Conservation (phyloP, 2,797 vertebrate genomes). For the Sternotherus odoratus region DNA sequence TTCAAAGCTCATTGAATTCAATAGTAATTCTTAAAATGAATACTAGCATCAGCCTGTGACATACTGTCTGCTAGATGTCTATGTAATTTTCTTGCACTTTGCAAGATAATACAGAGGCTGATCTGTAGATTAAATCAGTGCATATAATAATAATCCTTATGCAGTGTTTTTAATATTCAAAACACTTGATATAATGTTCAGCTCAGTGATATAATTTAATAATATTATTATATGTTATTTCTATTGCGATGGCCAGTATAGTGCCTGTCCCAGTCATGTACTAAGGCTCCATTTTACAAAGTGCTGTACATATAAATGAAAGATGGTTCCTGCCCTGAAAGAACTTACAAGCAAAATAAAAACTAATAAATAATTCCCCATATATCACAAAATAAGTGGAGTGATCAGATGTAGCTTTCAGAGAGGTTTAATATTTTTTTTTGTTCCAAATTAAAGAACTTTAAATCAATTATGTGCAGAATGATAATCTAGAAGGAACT, state of each 20-base stretch:
- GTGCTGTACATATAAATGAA: background rate
- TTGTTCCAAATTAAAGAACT: background rate
- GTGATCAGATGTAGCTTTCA: background rate
- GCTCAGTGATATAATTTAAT: background rate
- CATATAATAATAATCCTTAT: background rate
- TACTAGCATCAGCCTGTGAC: background rate
- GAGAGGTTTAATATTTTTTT: background rate
- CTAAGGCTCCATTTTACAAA: background rate
- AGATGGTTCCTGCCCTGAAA: background rate
- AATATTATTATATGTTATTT: background rate
- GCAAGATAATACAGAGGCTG: background rate
- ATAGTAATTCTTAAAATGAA: background rate
- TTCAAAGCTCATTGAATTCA: background rate
- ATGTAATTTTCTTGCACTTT: background rate
- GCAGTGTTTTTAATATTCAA: background rate
- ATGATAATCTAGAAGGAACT: background rate
- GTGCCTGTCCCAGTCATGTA: background rate
- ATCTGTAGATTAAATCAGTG: background rate
- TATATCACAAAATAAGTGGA: background rate
- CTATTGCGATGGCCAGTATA: background rate
- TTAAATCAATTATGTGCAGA: background rate
- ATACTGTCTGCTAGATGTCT: background rate
- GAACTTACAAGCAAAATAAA: rapidly evolving
- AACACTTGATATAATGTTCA: background rate
- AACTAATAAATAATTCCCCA: background rate